These are phyloP conservation scores for Aix galericulata DNA, from an alignment of 2,113 vertebrate species.

Conservation along the genomic window DNA sequence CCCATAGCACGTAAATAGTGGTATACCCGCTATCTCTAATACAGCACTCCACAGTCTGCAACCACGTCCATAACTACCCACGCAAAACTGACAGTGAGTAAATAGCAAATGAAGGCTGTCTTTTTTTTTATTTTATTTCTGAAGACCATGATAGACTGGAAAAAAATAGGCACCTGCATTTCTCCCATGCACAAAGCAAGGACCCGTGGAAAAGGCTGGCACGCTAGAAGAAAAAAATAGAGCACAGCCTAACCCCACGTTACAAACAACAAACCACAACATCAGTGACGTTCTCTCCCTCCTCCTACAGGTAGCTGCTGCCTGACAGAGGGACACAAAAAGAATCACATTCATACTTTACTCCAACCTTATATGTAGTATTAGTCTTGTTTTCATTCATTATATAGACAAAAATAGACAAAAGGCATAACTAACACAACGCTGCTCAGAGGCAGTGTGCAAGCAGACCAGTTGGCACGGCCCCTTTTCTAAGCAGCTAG, in stretches of 20 bases:
- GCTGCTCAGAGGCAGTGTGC: neutral
- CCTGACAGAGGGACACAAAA: neutral
- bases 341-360: neutral
- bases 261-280: neutral
- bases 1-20: neutral
- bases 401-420: neutral
- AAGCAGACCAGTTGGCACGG: fast-evolving
- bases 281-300: neutral
- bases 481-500: neutral
- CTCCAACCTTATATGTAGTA: neutral
- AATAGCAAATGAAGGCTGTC: neutral
- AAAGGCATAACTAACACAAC: neutral
- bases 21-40: neutral
- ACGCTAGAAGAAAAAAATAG: neutral
- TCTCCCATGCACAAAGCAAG: neutral
- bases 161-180: neutral
- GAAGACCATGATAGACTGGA: neutral
- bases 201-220: neutral
- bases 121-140: neutral
- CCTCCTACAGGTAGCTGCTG: neutral
- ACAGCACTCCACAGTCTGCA: neutral
- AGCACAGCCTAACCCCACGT: neutral
- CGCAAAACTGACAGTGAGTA: neutral
- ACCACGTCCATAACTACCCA: neutral
- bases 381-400: neutral